Base-by-base conservation (phyloP, 2,113 vertebrate genomes). In the Morone saxatilis region DNA sequence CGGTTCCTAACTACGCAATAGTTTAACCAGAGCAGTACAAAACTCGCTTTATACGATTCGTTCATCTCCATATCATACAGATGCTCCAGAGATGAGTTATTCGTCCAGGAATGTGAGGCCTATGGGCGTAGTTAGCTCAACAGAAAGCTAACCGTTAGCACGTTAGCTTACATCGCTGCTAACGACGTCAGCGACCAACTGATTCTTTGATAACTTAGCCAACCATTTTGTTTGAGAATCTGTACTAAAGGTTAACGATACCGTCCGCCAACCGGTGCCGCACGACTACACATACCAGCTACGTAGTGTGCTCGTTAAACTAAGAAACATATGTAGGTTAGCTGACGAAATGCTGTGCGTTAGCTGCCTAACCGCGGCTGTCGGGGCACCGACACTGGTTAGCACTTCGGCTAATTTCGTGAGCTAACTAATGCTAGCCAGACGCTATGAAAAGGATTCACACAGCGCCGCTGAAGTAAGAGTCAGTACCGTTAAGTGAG, bases 91-190 rank as follows among this genome's bases (percentile, higher is more conserved):
- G 4, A 62, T 48, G 76, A 54, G n/a, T 62, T 82, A 14, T 53
- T 81, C 47, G 45, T 75, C 20, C 0, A 63, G 62, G 50, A 89
- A 80, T 59, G 79, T 20, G 59, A 7, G 88, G 90, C 91, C 91
- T 89, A 31, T 59, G 83, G 86, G 89, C 83, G 85, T 76, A 87
- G 31, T 31, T 31, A 31, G 82, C 60, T 71, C 62, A 76, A 48
- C 38, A 62, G 61, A 20, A 16, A 73, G 88, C 82, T 87, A 90
- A 69, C 76, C 41, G 1, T 76, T 89, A 94, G 90, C 91, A 68
- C 8, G 22, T 59, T 91, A 91, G 86, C 91, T 93, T 85, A 82
- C 81, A 89, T 83, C 81, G 78, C 80, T 4, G 84, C 71, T 82
- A 89, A 89, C 86, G 83, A 88, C 92, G 80, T 91, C 87, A 85